Conservation (phyloP, 2,888 invertebrate species). For the Sisyra terminalis region DNA sequence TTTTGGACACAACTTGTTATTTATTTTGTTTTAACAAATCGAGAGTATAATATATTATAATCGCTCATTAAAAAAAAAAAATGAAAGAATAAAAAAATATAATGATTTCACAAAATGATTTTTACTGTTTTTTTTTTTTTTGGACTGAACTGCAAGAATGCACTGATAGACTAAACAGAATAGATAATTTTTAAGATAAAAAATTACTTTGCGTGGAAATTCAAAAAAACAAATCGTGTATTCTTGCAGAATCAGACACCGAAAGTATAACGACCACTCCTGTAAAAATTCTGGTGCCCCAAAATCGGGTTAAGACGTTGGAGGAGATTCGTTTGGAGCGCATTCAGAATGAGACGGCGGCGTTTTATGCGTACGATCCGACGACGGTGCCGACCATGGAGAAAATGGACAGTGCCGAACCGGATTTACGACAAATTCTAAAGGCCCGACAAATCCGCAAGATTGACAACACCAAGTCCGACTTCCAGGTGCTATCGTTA, state of each 20-base stretch:
- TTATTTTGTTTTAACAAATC: constrained; percentile 11
- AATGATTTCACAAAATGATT: neutral
- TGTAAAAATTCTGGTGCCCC: constrained; percentile 26
- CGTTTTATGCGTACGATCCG: constrained; percentile 44
- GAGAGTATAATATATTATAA: constrained; percentile 9
- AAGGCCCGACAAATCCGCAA: constrained; percentile 15
- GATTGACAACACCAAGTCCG: constrained; percentile 15
- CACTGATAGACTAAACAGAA: constrained; percentile 15
- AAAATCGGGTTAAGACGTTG: constrained; percentile 39
- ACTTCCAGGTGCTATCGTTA: constrained; percentile 33
- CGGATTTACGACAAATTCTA: constrained; percentile 20
- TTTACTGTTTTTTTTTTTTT: constrained; percentile 1
- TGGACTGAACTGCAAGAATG: constrained; percentile 27
- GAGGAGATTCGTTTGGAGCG: constrained; percentile 51
- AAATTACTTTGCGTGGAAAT: neutral
- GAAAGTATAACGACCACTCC: constrained; percentile 51
- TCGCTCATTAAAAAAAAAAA: neutral
- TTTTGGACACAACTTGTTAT: constrained; percentile 9
- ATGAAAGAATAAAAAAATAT: constrained; percentile 3
- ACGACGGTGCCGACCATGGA: neutral
- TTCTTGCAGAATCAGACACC: constrained; percentile 65
- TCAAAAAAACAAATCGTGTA: constrained; percentile 26
- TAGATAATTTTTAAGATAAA: constrained; percentile 3
- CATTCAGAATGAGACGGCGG: constrained; percentile 54
- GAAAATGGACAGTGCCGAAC: constrained; percentile 11